Percentiles rank a stretch among this genome's conserved stretches.
These are phyloP conservation scores for Blastobasis lacticolella DNA, from an alignment of 2,888 invertebrate genomes.

Conservation along the genomic window DNA sequence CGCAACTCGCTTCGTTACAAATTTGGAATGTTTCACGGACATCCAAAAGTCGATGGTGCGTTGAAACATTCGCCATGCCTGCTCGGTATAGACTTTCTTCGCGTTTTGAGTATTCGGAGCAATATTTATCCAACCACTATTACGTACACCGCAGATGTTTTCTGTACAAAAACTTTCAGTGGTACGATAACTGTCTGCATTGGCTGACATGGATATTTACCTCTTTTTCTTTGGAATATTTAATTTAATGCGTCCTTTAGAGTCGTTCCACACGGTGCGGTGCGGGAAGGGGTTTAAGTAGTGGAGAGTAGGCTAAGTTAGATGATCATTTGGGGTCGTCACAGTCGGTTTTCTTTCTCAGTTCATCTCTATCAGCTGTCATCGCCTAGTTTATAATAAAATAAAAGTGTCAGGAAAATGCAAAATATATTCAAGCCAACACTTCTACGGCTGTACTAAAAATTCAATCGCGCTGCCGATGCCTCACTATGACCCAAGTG, in stretches of 20 bases:
- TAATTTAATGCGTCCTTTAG: neutral
- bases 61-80: constrained; percentile 24
- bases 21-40: constrained; percentile 29
- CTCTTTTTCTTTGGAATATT: neutral
- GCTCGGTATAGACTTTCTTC: constrained; percentile 1
- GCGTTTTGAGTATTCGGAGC: neutral
- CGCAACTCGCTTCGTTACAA: constrained; percentile 27
- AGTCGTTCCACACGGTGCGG: too few species aligned
- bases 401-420: neutral
- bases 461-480: neutral
- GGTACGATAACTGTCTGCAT: neutral
- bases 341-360: too few species aligned
- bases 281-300: too few species aligned
- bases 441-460: neutral
- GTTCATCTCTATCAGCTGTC: too few species aligned
- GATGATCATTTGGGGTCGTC: too few species aligned
- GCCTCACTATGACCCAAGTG: neutral
- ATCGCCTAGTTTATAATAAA: neutral
- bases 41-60: constrained; percentile 20
- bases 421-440: neutral
- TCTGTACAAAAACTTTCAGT: neutral
- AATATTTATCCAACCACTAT: neutral
- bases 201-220: neutral
- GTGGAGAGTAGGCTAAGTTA: too few species aligned
- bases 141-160: neutral